Evolutionary conservation across 2,113 vertebrate genomes (phyloP).

Genomic region (Heterotis niloticus): DNA sequence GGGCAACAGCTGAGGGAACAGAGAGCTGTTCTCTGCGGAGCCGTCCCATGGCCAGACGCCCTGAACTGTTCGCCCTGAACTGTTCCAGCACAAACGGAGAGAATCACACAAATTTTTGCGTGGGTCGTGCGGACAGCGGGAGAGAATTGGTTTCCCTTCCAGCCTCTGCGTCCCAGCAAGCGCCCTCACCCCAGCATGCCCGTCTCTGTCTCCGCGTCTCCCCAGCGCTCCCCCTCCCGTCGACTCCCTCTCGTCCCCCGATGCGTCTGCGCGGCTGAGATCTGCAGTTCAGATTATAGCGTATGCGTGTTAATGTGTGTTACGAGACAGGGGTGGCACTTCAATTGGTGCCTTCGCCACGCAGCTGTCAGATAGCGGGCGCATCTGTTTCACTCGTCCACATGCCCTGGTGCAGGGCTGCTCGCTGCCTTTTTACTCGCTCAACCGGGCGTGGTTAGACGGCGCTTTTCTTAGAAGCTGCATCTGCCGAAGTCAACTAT

Average conservation of each 20-base stretch:
- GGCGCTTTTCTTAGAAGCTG: background rate
- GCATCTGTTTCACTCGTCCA: slow-evolving; percentile 45
- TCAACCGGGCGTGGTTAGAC: slow-evolving; percentile 10
- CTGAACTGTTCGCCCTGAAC: slow-evolving; percentile 21
- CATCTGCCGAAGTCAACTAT: slow-evolving; percentile 7
- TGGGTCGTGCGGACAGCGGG: background rate
- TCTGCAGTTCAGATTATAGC: slow-evolving; percentile 50
- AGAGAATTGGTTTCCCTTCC: slow-evolving; percentile 1
- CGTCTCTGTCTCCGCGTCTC: background rate
- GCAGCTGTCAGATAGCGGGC: slow-evolving; percentile 45
- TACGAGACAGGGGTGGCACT: slow-evolving; percentile 45
- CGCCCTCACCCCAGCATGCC: background rate
- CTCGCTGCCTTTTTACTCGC: slow-evolving; percentile 7
- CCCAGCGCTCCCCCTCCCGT: background rate
- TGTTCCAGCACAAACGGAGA: slow-evolving; percentile 9
- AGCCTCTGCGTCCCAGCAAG: background rate
- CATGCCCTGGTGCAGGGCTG: background rate
- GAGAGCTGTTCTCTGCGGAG: background rate
- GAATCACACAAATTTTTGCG: slow-evolving; percentile 29
- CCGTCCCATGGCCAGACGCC: slow-evolving; percentile 11
- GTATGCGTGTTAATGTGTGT: slow-evolving; percentile 50
- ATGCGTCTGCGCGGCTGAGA: slow-evolving; percentile 38
- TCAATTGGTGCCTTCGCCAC: slow-evolving; percentile 51
- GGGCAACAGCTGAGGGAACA: background rate
- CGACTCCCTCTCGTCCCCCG: slow-evolving; percentile 23